These are phyloP conservation scores for Oppia nitens DNA, from an alignment of 1,140 invertebrate species.

Conservation along the genomic window DNA sequence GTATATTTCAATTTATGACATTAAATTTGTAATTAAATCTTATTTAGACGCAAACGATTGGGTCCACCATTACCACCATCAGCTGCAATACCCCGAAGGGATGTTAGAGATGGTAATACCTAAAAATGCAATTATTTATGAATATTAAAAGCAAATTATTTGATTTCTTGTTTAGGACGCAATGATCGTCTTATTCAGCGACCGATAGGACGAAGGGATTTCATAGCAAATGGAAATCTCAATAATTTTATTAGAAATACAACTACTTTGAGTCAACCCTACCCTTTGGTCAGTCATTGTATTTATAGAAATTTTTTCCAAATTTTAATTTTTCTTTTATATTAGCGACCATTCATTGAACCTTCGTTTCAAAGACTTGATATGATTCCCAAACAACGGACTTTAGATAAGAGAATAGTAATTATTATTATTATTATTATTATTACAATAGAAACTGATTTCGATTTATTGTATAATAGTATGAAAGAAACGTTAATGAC, in stretches of 20 bases:
- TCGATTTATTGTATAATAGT: constrained; percentile 29
- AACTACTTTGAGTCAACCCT: neutral
- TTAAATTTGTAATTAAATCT: neutral
- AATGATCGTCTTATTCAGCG: neutral
- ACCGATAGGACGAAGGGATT: neutral
- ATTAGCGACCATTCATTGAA: neutral
- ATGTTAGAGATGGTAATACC: neutral
- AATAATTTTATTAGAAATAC: neutral
- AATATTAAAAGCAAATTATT: neutral
- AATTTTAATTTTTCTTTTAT: no score
- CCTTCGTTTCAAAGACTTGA: neutral
- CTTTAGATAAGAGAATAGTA: constrained; percentile 21
- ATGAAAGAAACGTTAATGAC: constrained; percentile 75
- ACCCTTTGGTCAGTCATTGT: neutral
- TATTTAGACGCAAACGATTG: neutral
- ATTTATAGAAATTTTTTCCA: no score
- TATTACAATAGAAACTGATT: neutral
- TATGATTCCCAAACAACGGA: neutral
- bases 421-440: constrained; percentile 3
- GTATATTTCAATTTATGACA: neutral
- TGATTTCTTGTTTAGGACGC: neutral
- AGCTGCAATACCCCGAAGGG: neutral
- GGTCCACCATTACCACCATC: neutral
- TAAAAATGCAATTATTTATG: neutral
- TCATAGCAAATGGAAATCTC: neutral